Conservation (phyloP, 2,888 invertebrate species). For the Deilephila porcellus region DNA sequence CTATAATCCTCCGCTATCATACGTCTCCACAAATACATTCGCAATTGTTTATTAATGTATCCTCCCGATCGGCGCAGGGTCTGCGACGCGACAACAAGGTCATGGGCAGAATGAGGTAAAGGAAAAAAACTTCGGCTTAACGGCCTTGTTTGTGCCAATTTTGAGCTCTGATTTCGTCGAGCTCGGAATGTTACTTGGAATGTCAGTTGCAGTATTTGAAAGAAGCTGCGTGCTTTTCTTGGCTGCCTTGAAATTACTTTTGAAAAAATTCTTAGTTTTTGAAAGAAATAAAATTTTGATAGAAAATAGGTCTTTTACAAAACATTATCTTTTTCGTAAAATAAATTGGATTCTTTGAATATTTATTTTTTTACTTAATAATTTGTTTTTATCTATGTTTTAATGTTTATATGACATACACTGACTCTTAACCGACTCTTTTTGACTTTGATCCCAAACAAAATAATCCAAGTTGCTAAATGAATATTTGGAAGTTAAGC, state of each 20-base stretch:
- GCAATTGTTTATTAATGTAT: background rate
- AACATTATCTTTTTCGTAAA: too few species aligned
- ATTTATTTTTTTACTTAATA: too few species aligned
- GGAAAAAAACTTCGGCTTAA: background rate
- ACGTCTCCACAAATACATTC: too few species aligned
- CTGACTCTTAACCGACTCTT: background rate
- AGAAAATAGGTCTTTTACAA: too few species aligned
- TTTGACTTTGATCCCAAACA: background rate
- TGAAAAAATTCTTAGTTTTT: too few species aligned
- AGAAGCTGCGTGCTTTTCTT: too few species aligned
- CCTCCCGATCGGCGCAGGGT: too few species aligned
- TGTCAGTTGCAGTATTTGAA: too few species aligned
- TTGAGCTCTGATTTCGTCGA: background rate
- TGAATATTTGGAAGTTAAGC: background rate
- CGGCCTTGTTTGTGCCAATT: constrained; percentile 6
- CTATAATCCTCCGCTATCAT: background rate
- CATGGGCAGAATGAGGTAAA: constrained; percentile 13
- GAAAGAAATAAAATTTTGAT: too few species aligned
- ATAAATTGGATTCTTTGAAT: too few species aligned
- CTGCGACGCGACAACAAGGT: constrained; percentile 1
- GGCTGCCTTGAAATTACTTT: too few species aligned
- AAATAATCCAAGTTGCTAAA: background rate
- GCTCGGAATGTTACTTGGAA: background rate
- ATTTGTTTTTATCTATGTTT: too few species aligned
- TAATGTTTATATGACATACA: background rate